Percentiles rank a stretch among this genome's conserved stretches.
Evolutionary conservation across 2,113 vertebrate species (phyloP).

Genomic region (Hylia prasina): DNA sequence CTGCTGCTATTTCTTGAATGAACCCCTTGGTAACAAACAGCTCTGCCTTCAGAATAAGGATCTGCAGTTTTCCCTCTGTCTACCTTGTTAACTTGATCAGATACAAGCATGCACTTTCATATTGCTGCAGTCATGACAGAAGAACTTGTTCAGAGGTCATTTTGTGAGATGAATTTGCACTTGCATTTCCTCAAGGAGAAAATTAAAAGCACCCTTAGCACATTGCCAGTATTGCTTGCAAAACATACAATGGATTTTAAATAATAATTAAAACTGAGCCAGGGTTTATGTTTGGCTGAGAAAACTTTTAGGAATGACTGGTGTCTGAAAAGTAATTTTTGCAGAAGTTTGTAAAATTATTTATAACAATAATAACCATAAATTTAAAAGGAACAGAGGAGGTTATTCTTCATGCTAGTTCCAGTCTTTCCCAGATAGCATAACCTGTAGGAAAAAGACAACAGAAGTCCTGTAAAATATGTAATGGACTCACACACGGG

Average conservation of each 20-base stretch:
- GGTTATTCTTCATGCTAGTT: not conserved
- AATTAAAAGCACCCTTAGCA: not conserved
- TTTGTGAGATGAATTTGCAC: not conserved
- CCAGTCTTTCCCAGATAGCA: not conserved
- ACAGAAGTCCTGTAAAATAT: not conserved
- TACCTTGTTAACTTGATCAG: not conserved
- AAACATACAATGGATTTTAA: not conserved
- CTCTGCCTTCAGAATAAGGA: not conserved
- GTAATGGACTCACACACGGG: not conserved
- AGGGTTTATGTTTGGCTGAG: not conserved
- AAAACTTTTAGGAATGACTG: not conserved
- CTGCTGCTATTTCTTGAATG: not conserved
- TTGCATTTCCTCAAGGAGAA: not conserved
- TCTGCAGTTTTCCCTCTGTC: not conserved
- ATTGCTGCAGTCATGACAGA: not conserved
- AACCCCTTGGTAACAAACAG: not conserved
- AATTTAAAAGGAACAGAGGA: not conserved
- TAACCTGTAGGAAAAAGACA: not conserved
- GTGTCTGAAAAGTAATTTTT: not conserved
- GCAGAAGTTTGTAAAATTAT: not conserved
- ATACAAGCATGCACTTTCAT: not conserved
- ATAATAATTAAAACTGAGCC: not conserved
- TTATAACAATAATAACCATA: not conserved
- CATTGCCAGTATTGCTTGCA: not conserved
- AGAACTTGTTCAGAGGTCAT: not conserved